A percentile compares a stretch with the other conserved stretches of the same genome.
Evolutionary conservation across 1,140 invertebrate genomes (phyloP).

Genomic region (Chelonus insularis): DNA sequence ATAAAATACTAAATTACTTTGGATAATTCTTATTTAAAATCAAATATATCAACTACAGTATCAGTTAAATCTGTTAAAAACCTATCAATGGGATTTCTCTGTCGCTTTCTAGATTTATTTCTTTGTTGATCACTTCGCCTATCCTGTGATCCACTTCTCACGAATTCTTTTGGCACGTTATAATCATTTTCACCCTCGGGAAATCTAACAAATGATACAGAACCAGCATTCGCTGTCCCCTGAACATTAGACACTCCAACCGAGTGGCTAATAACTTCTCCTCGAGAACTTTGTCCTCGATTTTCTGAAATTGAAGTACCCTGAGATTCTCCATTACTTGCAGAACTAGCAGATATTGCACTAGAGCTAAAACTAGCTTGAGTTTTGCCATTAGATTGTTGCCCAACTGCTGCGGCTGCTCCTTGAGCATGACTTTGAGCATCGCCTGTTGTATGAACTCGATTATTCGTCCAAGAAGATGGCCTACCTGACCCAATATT

Average conservation of each 20-base stretch:
- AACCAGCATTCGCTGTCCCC: slow-evolving; percentile 36
- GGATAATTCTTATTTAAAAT: too few species aligned
- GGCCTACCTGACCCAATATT: slow-evolving; percentile 31
- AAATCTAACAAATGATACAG: slow-evolving; percentile 31
- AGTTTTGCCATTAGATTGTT: slow-evolving; percentile 29
- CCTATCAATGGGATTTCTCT: slow-evolving; percentile 27
- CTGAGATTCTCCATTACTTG: slow-evolving; percentile 32
- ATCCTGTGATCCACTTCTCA: slow-evolving; percentile 33
- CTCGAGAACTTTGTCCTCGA: slow-evolving; percentile 30
- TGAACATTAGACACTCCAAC: slow-evolving; percentile 28
- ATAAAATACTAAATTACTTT: too few species aligned
- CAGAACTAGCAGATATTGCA: slow-evolving; percentile 34
- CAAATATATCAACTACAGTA: slow-evolving; percentile 35
- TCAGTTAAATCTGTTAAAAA: slow-evolving; percentile 34
- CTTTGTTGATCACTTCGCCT: slow-evolving; percentile 9
- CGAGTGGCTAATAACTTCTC: slow-evolving; percentile 33
- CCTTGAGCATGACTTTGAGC: slow-evolving; percentile 38
- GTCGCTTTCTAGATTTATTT: slow-evolving; percentile 20
- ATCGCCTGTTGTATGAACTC: slow-evolving; percentile 34
- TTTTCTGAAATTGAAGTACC: slow-evolving; percentile 35
- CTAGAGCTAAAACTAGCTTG: slow-evolving; percentile 39
- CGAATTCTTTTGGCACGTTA: slow-evolving; percentile 39
- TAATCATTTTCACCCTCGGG: slow-evolving; percentile 25
- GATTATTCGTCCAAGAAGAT: slow-evolving; percentile 33
- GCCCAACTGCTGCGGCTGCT: slow-evolving; percentile 33